A percentile compares a stretch with the other conserved stretches of the same genome.
Conservation (phyloP, 2,888 invertebrate species). For the Xestobium rufovillosum region DNA sequence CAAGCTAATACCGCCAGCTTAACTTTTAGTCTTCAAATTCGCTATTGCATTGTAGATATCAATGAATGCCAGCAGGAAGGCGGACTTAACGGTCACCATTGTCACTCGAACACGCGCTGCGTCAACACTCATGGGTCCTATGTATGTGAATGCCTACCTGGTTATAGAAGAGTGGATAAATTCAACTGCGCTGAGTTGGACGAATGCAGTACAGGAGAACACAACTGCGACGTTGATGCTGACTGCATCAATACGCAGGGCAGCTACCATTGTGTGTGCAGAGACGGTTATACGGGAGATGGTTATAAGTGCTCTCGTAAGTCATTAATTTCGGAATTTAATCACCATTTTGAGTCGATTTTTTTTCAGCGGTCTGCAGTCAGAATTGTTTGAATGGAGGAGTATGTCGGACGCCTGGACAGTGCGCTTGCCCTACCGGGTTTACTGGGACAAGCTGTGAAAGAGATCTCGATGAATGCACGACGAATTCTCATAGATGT, state of each 20-base stretch:
- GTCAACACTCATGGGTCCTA: conserved; percentile 77
- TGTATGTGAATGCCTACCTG: conserved; percentile 74
- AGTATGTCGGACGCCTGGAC: conserved; percentile 66
- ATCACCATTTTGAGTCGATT: conserved; percentile 6
- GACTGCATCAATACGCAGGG: conserved; percentile 75
- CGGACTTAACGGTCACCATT: conserved; percentile 74
- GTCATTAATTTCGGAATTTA: conserved; percentile 35
- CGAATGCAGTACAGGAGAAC: conserved; percentile 65
- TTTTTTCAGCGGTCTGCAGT: conserved; percentile 65
- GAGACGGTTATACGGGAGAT: conserved; percentile 66
- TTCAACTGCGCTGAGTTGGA: conserved; percentile 75
- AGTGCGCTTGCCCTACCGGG: conserved; percentile 72
- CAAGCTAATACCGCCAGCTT: too few relatives aligned
- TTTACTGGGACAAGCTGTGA: conserved; percentile 79
- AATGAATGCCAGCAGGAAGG: conserved; percentile 78
- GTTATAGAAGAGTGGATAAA: conserved; percentile 68
- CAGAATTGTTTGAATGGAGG: conserved; percentile 80
- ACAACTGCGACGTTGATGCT: conserved; percentile 69
- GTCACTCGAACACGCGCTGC: conserved; percentile 75
- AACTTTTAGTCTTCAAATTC: too few relatives aligned
- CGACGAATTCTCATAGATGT: conserved; percentile 61
- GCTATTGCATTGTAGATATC: too few relatives aligned
- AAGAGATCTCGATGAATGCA: conserved; percentile 81
- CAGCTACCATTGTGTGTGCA: conserved; percentile 70
- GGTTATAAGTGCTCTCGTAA: conserved; percentile 74